A percentile compares a stretch with the other conserved stretches of the same genome.
These are phyloP conservation scores for Leptinotarsa lineolata DNA, from an alignment of 1,140 invertebrate species.

Conservation along the genomic window DNA sequence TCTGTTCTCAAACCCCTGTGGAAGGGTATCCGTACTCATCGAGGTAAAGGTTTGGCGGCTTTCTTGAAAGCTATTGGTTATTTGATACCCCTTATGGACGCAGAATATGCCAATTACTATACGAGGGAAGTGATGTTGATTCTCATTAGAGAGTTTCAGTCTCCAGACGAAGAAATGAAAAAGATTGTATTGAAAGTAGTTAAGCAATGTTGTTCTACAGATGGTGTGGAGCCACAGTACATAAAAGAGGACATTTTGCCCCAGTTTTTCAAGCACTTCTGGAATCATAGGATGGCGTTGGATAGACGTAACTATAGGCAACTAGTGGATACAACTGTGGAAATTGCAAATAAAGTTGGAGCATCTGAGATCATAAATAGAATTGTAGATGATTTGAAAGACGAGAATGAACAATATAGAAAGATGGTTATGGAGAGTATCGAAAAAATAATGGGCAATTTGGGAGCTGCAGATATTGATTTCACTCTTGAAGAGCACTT, in stretches of 20 bases:
- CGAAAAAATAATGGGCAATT: conserved; percentile 97
- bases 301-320: conserved; percentile 97
- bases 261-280: conserved; percentile 99
- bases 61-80: conserved; percentile 99
- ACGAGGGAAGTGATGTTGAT: conserved; percentile 99
- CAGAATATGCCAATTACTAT: conserved; percentile 99
- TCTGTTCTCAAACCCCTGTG: conserved; percentile 98
- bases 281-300: conserved; percentile 99
- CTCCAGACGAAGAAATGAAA: conserved; percentile 99
- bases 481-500: conserved; percentile 96
- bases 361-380: conserved; percentile 98
- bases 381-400: conserved; percentile 98
- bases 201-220: conserved; percentile 99
- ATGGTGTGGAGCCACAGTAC: conserved; percentile 98
- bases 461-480: conserved; percentile 97
- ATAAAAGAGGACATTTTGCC: conserved; percentile 99
- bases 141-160: conserved; percentile 98
- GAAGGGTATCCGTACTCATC: conserved; percentile 96
- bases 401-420: conserved; percentile 99
- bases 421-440: conserved; percentile 99
- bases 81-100: conserved; percentile 98
- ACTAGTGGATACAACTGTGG: conserved; percentile 98
- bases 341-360: conserved; percentile 99
- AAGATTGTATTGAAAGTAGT: conserved; percentile 99
- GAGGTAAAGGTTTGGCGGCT: conserved; percentile 97